A percentile compares a stretch with the other conserved stretches of the same genome.
phyloP scores from a whole-genome alignment of 2,113 vertebrate genomes.

The Indicator maculatus region DNA sequence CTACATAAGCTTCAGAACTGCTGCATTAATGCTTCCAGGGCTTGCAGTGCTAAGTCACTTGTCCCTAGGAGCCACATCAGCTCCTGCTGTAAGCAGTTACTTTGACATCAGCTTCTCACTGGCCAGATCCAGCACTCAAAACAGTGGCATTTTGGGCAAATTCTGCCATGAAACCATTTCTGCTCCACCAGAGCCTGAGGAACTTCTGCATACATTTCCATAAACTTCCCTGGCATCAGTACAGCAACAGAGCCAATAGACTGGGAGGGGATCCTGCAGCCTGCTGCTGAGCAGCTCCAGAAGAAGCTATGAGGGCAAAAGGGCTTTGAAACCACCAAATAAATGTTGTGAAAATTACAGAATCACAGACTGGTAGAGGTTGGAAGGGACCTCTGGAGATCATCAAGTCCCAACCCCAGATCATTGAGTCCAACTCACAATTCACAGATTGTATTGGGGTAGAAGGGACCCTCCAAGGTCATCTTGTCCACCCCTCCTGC shows the following conservation, averaged over 20 bases:
- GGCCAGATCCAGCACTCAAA: neutral
- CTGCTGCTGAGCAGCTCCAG: neutral
- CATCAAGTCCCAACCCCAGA: no score
- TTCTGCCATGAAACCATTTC: conserved; percentile 32
- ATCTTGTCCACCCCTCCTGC: no score
- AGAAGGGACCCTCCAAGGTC: no score
- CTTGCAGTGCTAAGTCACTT: neutral
- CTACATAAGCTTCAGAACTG: neutral
- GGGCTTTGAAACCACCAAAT: neutral
- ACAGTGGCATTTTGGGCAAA: neutral
- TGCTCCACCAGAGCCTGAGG: conserved; percentile 43
- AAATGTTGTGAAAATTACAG: neutral
- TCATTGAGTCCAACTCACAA: no score
- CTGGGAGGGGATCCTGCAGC: conserved; percentile 24
- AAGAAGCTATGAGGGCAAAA: neutral
- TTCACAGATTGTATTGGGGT: no score
- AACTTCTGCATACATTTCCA: conserved; percentile 47
- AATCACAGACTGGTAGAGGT: no score
- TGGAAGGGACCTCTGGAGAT: no score
- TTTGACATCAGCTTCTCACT: conserved; percentile 41
- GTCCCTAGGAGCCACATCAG: conserved; percentile 46
- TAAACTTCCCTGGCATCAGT: neutral
- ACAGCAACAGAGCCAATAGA: neutral
- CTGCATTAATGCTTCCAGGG: conserved; percentile 24
- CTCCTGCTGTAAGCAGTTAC: neutral